Evolutionary conservation across 2,888 invertebrate genomes (phyloP).

Genomic region (Auanema sp.): DNA sequence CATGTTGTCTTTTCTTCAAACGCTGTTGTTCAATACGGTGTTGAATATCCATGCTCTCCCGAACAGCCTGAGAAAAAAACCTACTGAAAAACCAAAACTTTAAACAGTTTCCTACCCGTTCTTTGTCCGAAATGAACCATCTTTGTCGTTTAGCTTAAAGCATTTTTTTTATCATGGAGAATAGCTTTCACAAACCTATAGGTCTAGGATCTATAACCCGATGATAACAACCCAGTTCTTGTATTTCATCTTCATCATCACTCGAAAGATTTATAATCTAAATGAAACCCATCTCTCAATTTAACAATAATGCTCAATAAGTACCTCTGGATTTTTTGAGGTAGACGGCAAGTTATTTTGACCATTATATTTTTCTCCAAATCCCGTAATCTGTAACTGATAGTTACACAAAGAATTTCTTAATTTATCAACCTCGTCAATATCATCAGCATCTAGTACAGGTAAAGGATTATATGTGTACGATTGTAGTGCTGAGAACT

Average conservation of each 20-base stretch:
- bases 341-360: background rate
- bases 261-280: slow-evolving; percentile 22
- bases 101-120: too few species aligned
- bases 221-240: slow-evolving; percentile 13
- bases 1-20: slow-evolving; percentile 18
- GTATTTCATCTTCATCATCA: slow-evolving; percentile 27
- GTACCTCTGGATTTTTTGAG: too few species aligned
- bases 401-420: background rate
- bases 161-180: background rate
- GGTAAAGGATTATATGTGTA: slow-evolving; percentile 21
- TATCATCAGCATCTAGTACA: slow-evolving; percentile 22
- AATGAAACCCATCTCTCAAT: too few species aligned
- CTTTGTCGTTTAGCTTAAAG: slow-evolving; percentile 19
- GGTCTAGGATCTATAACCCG: background rate
- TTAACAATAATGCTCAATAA: too few species aligned
- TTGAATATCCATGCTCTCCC: slow-evolving; percentile 33
- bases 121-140: slow-evolving; percentile 26
- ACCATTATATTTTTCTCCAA: background rate
- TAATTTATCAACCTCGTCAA: slow-evolving; percentile 14
- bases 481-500: slow-evolving; percentile 30
- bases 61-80: slow-evolving; percentile 9
- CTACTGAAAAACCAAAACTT: background rate
- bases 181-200: background rate
- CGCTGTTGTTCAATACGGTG: slow-evolving; percentile 26
- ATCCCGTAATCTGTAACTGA: background rate